Evolutionary conservation across 2,113 vertebrate genomes (phyloP).

Genomic region (Tyto alba): DNA sequence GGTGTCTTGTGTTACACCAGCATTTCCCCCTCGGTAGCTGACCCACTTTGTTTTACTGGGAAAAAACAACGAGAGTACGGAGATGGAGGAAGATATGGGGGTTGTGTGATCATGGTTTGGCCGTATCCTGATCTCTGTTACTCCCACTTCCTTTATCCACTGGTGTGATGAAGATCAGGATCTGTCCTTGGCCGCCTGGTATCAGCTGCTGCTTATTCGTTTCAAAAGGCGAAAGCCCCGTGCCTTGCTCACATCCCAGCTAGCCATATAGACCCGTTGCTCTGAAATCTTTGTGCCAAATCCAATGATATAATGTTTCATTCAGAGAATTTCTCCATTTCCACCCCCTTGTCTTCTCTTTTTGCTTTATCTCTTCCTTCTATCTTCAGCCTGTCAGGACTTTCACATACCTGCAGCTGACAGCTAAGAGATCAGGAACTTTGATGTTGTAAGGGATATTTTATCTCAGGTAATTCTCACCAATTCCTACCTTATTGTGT

Average conservation of each 20-base stretch:
- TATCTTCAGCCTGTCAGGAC: conserved; percentile 75
- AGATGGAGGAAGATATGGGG: neutral
- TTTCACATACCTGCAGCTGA: conserved; percentile 74
- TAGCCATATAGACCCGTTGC: neutral
- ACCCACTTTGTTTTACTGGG: neutral
- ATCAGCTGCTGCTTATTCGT: neutral
- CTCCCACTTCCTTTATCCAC: neutral
- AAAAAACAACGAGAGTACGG: neutral
- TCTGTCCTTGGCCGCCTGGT: neutral
- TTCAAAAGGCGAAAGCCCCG: conserved; percentile 13
- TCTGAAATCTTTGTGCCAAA: conserved; percentile 49
- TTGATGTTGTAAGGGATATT: conserved; percentile 87
- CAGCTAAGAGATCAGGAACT: conserved; percentile 74
- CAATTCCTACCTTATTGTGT: conserved; percentile 77
- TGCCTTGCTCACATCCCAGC: conserved; percentile 29
- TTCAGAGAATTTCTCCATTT: conserved; percentile 39
- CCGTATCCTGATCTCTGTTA: neutral
- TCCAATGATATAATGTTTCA: conserved; percentile 1
- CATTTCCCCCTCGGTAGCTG: neutral
- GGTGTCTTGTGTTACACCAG: neutral
- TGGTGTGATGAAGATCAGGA: neutral
- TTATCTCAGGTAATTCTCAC: conserved; percentile 82
- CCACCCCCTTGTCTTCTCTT: neutral
- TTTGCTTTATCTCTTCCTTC: conserved; percentile 74
- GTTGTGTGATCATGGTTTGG: neutral